Base-by-base conservation (phyloP, 2,888 invertebrate genomes). In the Abscondita cerata region DNA sequence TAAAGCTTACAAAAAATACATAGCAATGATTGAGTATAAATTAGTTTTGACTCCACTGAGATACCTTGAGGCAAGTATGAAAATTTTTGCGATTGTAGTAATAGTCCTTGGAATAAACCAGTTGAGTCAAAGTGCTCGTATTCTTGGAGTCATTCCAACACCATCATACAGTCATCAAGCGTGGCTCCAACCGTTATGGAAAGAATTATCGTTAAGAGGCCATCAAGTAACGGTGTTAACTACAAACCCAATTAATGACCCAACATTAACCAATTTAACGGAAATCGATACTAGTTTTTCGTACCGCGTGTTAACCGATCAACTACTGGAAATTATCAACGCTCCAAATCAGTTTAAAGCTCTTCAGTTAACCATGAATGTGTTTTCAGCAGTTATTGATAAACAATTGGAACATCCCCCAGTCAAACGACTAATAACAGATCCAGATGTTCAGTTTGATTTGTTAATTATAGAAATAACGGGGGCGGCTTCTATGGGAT, bases 391-490 rank as follows among this genome's bases (percentile, higher is more conserved):
- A 1, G 13, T 78, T 80, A 58, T 11, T 34, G 33, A 48, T 31
- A 13, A 9, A 33, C 66, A 66, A 38, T 33, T 66, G 8, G 19
- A 19, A 13, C 71, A 71, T 40, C 69, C 72, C 0, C 67, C 72
- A 62, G 74, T 78, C 1, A 71, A 75, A 61, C 65, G 72, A 38
- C 56, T 78, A 11, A 74, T 78, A 15, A 66, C 74, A 12, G 70
- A 76, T 60, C 57, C 69, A 33, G 67, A 66, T 81, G 75, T 82
- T 15, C 79, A 80, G 55, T 87, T 86, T 66, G 87, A 87, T 73
- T 70, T 86, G 25, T 82, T 86, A 0, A 76, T 87, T 38, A 80
- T 83, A 1, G 87, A 87, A 74, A 81, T 82, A 9, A 79, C 85
- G 6, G 77, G 82, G 1, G 84, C 85, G 0, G 55, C 83, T 0